Evolutionary conservation across 1,140 invertebrate genomes (phyloP).

Genomic region (Belonocnema kinseyi): DNA sequence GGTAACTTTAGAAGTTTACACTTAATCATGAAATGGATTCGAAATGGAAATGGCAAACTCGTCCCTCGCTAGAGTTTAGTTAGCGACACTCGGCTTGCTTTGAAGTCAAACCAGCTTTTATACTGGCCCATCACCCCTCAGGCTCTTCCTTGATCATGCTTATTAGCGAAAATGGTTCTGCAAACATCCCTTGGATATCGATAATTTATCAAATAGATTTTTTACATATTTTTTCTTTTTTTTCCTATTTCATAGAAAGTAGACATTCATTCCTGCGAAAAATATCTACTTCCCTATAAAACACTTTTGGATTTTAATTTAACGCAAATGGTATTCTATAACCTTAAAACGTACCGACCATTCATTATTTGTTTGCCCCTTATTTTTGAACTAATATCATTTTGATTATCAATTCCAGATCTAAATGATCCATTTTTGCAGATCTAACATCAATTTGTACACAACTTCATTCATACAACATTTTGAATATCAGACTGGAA

Average conservation of each 20-base stretch:
- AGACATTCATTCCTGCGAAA: no score
- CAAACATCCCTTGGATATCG: conserved; percentile 8
- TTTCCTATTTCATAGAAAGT: not conserved
- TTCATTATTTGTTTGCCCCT: no score
- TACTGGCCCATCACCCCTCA: conserved; percentile 41
- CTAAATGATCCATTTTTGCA: no score
- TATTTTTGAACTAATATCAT: no score
- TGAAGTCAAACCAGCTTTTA: conserved; percentile 66
- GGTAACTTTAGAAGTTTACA: conserved; percentile 71
- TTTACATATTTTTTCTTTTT: not conserved
- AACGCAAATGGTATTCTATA: no score
- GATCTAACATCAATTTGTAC: no score
- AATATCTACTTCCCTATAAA: no score
- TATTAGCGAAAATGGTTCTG: conserved; percentile 63
- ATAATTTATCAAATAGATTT: conserved; percentile 1
- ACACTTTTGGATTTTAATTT: no score
- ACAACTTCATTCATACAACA: no score
- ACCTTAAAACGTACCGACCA: no score
- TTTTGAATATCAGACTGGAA: no score
- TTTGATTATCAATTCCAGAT: no score
- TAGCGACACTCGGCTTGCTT: conserved; percentile 69
- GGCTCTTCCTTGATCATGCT: conserved; percentile 66
- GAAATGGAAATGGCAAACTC: conserved; percentile 70
- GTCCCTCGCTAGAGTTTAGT: conserved; percentile 64
- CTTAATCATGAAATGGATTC: conserved; percentile 74